Percentiles rank a stretch among this genome's conserved stretches.
These are phyloP conservation scores for Pangasius djambal DNA, from an alignment of 2,797 vertebrate genomes.

Conservation along the genomic window DNA sequence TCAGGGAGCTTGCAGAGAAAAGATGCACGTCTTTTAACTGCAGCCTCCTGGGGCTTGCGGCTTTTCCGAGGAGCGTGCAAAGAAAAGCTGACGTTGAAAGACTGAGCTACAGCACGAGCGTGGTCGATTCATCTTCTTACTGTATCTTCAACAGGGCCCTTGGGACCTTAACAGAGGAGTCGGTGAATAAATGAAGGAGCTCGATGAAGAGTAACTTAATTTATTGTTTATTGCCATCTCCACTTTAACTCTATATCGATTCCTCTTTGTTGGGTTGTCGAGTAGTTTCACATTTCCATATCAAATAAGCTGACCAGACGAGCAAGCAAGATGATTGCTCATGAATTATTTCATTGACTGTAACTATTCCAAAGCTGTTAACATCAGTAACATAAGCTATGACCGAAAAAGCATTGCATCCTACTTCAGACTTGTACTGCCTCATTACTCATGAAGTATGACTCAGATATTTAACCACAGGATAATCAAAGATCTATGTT, in stretches of 20 bases:
- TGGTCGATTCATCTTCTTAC: slow-evolving; percentile 48
- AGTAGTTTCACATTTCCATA: slow-evolving; percentile 52
- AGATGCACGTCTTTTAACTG: slow-evolving; percentile 42
- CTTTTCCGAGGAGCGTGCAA: background rate
- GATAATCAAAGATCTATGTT: slow-evolving; percentile 1
- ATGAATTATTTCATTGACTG: slow-evolving; percentile 47
- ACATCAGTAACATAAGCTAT: slow-evolving; percentile 13
- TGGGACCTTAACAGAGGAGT: slow-evolving; percentile 48
- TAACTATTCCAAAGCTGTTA: slow-evolving; percentile 14
- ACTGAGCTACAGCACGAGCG: slow-evolving; percentile 27
- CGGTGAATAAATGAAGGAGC: slow-evolving; percentile 56
- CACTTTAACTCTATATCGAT: slow-evolving; percentile 50
- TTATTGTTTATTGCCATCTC: slow-evolving; percentile 45
- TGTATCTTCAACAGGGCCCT: slow-evolving; percentile 43
- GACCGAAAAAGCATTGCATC: background rate
- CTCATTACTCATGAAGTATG: slow-evolving; percentile 6
- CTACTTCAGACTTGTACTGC: background rate
- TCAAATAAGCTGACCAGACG: slow-evolving; percentile 47
- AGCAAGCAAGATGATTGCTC: slow-evolving; percentile 21
- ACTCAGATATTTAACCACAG: slow-evolving; percentile 17
- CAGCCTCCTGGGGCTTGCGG: slow-evolving; percentile 38
- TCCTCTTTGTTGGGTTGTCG: slow-evolving; percentile 42
- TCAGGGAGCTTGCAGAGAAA: slow-evolving; percentile 40
- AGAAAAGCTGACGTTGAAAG: slow-evolving; percentile 47
- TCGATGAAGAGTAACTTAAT: slow-evolving; percentile 58